Percentiles rank a stretch among this genome's conserved stretches.
These are phyloP conservation scores for Strix aluco DNA, from an alignment of 2,113 vertebrate species.

Conservation along the genomic window DNA sequence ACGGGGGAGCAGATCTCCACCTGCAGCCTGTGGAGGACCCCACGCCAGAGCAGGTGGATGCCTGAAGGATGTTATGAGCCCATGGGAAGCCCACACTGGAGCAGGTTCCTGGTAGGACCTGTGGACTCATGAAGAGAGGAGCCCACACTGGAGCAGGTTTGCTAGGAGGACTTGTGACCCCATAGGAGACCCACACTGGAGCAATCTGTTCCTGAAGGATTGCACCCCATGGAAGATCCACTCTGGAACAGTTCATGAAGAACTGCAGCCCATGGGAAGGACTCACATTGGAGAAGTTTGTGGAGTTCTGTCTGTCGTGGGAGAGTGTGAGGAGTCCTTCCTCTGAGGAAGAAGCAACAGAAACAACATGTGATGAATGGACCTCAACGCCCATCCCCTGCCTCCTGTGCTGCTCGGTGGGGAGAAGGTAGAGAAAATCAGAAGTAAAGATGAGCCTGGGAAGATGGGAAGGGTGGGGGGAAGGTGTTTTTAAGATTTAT, in stretches of 20 bases:
- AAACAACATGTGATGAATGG: not conserved
- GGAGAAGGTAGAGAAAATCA: not conserved
- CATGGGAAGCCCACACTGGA: accelerated
- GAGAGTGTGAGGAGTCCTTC: not conserved
- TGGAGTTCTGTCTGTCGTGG: not conserved
- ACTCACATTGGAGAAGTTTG: accelerated
- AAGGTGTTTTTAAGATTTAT: not conserved
- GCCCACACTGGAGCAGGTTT: accelerated
- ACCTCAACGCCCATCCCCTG: not conserved
- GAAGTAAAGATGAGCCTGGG: not conserved
- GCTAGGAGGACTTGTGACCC: not conserved
- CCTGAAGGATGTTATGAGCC: not conserved
- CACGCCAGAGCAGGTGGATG: too few relatives aligned
- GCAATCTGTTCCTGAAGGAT: not conserved
- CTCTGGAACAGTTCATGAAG: accelerated
- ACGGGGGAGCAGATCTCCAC: too few relatives aligned
- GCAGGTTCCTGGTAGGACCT: not conserved
- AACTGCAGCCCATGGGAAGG: not conserved
- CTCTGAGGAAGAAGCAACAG: not conserved
- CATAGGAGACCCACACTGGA: not conserved
- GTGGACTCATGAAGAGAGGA: not conserved
- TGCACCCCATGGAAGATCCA: not conserved
- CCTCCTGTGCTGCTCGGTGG: accelerated
- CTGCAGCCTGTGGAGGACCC: too few relatives aligned
- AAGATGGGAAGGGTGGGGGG: not conserved